Percentiles rank a stretch among this genome's conserved stretches.
These are phyloP conservation scores for Schizothorax lantsangensis DNA, from an alignment of 2,797 vertebrate species.

Conservation along the genomic window DNA sequence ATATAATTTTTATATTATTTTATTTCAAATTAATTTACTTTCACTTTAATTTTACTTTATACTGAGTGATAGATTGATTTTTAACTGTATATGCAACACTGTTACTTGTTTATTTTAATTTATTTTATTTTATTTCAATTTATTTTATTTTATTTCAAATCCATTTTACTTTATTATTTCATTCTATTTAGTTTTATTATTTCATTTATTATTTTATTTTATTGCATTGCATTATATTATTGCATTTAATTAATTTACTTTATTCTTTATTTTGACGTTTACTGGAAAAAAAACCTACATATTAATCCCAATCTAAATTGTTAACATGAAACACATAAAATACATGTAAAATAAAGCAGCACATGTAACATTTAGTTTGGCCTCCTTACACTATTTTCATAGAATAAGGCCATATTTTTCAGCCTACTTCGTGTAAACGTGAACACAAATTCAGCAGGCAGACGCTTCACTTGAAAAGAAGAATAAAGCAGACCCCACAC, in stretches of 20 bases:
- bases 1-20: too few species aligned
- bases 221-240: neutral
- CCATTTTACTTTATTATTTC: too few species aligned
- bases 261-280: neutral
- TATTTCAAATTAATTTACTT: neutral
- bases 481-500: constrained; percentile 41
- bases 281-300: neutral
- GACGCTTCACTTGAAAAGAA: constrained; percentile 8
- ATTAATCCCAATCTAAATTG: neutral
- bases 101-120: neutral
- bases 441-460: constrained; percentile 6
- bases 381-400: neutral
- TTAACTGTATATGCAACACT: neutral
- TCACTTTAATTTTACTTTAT: neutral
- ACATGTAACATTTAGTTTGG: neutral
- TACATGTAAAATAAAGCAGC: neutral
- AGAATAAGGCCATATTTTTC: too few species aligned
- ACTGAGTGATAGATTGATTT: neutral
- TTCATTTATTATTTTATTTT: neutral
- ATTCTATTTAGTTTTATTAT: neutral
- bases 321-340: neutral
- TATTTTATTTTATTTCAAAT: too few species aligned
- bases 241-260: neutral
- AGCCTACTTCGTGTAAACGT: neutral
- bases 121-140: neutral